These are phyloP conservation scores for Rhamphomyia laevipes DNA, from an alignment of 2,888 invertebrate species.

Conservation along the genomic window DNA sequence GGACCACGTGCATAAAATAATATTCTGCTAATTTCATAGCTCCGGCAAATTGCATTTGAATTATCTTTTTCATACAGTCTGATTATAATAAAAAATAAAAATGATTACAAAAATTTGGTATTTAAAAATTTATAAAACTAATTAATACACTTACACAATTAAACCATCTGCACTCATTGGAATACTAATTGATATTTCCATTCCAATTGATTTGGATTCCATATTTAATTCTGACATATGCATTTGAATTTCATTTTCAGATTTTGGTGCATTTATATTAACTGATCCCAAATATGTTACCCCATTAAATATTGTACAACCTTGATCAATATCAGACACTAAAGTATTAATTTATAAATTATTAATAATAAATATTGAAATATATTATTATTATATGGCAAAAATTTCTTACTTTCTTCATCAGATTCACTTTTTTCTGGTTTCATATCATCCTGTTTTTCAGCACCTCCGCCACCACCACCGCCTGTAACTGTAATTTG, in stretches of 20 bases:
- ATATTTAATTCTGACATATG: constrained; percentile 83
- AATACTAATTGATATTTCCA: constrained; percentile 84
- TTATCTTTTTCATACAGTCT: constrained; percentile 74
- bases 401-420: constrained; percentile 49
- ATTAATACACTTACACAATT: constrained; percentile 70
- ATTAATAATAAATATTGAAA: background rate
- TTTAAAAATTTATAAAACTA: background rate
- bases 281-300: constrained; percentile 89
- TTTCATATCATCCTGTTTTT: constrained; percentile 72
- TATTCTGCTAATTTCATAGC: constrained; percentile 85
- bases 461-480: constrained; percentile 30
- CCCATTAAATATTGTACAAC: constrained; percentile 83
- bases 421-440: constrained; percentile 55
- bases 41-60: constrained; percentile 57
- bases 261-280: constrained; percentile 82
- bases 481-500: constrained; percentile 13
- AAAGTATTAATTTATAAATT: constrained; percentile 14
- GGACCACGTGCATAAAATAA: constrained; percentile 90
- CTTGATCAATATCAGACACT: constrained; percentile 76
- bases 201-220: constrained; percentile 54
- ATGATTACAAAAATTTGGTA: background rate
- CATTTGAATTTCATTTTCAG: constrained; percentile 81
- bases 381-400: background rate
- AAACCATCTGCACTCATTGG: constrained; percentile 87
- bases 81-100: constrained; percentile 16